Conservation (phyloP, 2,888 invertebrate species). For the Orthosia incerta region DNA sequence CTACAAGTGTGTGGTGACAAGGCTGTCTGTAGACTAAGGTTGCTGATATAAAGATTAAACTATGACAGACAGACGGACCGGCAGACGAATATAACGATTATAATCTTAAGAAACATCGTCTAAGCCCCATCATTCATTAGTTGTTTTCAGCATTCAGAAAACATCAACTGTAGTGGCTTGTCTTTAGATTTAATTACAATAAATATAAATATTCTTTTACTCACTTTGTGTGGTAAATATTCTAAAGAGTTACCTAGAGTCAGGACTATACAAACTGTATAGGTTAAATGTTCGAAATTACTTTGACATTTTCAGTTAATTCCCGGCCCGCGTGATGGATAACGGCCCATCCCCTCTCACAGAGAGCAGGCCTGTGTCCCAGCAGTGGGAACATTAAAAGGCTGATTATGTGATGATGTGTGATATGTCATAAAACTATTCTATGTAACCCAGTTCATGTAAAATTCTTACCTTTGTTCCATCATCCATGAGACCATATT, state of each 20-base stretch:
- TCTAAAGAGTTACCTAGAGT: background rate
- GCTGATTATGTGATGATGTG: too few species aligned
- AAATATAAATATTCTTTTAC: too few species aligned
- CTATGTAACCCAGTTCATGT: too few species aligned
- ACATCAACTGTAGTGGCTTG: background rate
- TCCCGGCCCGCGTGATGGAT: too few species aligned
- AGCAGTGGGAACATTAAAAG: too few species aligned
- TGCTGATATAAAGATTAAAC: conserved; percentile 58
- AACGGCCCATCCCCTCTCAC: too few species aligned
- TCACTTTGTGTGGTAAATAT: too few species aligned
- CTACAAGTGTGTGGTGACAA: conserved; percentile 32
- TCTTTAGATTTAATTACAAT: background rate
- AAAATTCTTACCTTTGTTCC: background rate
- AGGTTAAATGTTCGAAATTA: background rate
- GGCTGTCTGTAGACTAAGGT: conserved; percentile 37
- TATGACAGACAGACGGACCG: conserved; percentile 62
- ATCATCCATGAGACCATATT: background rate
- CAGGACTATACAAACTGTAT: background rate
- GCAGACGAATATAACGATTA: conserved; percentile 58
- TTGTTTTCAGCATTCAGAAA: conserved; percentile 3
- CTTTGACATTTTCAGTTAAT: background rate
- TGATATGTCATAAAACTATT: too few species aligned
- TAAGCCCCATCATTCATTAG: conserved; percentile 30
- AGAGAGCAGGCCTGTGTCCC: too few species aligned
- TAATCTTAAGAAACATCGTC: conserved; percentile 44